phyloP scores from a whole-genome alignment of 2,888 invertebrate genomes.

The Platynereis dumerilii region DNA sequence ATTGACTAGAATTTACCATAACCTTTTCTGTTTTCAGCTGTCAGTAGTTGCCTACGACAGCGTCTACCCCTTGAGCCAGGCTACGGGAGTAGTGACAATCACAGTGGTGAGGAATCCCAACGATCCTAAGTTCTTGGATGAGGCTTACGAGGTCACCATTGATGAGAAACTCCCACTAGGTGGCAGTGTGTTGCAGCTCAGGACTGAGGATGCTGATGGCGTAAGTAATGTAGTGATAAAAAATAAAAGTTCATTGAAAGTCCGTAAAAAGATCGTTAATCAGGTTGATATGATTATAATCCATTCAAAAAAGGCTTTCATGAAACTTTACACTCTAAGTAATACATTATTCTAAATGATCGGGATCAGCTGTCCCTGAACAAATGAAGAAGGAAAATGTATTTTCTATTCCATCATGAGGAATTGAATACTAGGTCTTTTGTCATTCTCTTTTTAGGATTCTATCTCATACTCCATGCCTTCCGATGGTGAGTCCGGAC shows the following conservation, averaged over 20 bases:
- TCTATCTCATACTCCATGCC: slow-evolving; percentile 35
- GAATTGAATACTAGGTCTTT: too few relatives aligned
- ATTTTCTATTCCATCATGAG: too few relatives aligned
- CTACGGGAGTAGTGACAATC: slow-evolving; percentile 43
- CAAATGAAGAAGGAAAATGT: too few relatives aligned
- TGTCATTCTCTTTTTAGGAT: too few relatives aligned
- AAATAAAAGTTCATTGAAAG: too few relatives aligned
- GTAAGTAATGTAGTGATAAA: slow-evolving; percentile 17
- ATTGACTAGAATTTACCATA: too few relatives aligned
- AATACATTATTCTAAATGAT: too few relatives aligned
- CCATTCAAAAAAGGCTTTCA: too few relatives aligned
- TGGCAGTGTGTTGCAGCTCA: slow-evolving; percentile 40
- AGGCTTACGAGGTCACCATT: slow-evolving; percentile 86
- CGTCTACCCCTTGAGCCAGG: slow-evolving; percentile 43
- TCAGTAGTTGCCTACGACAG: slow-evolving; percentile 51
- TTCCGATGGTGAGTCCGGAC: slow-evolving; percentile 36
- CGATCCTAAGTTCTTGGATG: slow-evolving; percentile 80
- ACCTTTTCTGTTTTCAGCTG: slow-evolving; percentile 40
- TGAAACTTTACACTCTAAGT: too few relatives aligned
- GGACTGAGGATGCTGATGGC: slow-evolving; percentile 46
- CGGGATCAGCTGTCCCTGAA: too few relatives aligned
- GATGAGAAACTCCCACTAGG: slow-evolving; percentile 72
- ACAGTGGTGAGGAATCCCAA: slow-evolving; percentile 49
- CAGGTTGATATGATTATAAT: too few relatives aligned
- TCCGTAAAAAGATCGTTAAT: too few relatives aligned